Percentiles rank a stretch among this genome's conserved stretches.
phyloP scores from a whole-genome alignment of 2,113 vertebrate genomes.

The Porphyrio hochstetteri region DNA sequence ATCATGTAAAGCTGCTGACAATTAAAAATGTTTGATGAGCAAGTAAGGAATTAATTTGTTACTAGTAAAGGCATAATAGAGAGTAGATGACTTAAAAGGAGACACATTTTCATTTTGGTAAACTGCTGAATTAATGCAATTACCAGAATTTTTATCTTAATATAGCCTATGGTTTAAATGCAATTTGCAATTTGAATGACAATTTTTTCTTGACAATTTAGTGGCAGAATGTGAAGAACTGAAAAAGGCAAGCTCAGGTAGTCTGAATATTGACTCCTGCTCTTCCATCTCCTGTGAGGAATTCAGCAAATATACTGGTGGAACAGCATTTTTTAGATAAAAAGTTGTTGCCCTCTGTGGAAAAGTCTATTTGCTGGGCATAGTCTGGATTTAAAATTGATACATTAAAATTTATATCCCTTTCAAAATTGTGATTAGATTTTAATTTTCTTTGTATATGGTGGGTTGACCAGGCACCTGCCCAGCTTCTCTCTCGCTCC shows the following conservation, averaged over 20 bases:
- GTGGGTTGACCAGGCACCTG: neutral
- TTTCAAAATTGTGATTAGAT: neutral
- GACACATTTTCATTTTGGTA: neutral
- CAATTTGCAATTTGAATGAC: neutral
- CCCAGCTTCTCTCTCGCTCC: neutral
- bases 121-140: neutral
- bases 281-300: neutral
- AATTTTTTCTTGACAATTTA: neutral
- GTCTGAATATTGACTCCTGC: neutral
- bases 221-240: neutral
- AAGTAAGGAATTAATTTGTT: neutral
- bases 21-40: neutral
- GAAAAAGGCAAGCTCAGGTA: neutral
- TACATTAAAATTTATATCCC: no score
- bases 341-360: neutral
- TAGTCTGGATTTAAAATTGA: neutral
- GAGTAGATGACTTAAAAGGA: neutral
- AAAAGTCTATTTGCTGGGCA: neutral
- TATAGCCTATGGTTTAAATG: rapidly evolving
- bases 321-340: neutral
- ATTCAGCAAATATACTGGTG: neutral
- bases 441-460: neutral
- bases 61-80: neutral
- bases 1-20: neutral
- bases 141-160: neutral